Evolutionary conservation across 2,113 vertebrate genomes (phyloP), one percentile per base, ranked within the genome.

Genomic region (Spermophilus dauricus): DNA sequence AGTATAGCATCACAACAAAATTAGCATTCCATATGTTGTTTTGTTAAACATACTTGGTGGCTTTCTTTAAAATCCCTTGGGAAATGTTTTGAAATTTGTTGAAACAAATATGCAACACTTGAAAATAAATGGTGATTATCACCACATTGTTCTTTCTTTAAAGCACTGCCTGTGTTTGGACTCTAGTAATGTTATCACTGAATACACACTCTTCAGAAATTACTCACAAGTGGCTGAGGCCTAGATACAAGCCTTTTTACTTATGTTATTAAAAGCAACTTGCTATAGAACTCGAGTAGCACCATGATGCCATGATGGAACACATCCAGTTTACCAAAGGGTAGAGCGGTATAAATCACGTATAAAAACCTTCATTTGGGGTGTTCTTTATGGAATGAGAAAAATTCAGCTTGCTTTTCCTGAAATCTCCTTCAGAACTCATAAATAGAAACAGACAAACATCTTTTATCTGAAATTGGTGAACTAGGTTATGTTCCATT

Each of bases 1-100:
- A 90, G 87, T 84, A 94, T 72, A 98, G 95, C 89, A 96, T 97
- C 85, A 97, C 94, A 98, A 97, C 85, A 98, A 97, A 98, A 98
- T 98, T 98, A 98, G 97, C 97, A 98, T 98, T 98, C 97, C 98
- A 98, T 98, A 98, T 98, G 98, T 98, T 98, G 97, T 97, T 98
- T 97, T 96, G 95, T 97, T 98, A 97, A 98, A 97, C 98, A 98
- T 96, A 94, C 97, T 98, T 97, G 97, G 96, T 97, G 96, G 95
- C 83, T 98, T 98, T 96, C 97, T 97, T 97, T 97, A 97, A 97
- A 97, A 97, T 96, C 91, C 70, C 86, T 97, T 97, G 94, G 85
- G 89, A 98, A 97, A 96, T 98, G 95, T 98, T 97, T 97, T 97
- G 93, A 98, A 98, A 97, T 96, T 98, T 97, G 86, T 97, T 96